Conservation (phyloP, 2,888 invertebrate genomes). For the Pachymerium ferrugineum region DNA sequence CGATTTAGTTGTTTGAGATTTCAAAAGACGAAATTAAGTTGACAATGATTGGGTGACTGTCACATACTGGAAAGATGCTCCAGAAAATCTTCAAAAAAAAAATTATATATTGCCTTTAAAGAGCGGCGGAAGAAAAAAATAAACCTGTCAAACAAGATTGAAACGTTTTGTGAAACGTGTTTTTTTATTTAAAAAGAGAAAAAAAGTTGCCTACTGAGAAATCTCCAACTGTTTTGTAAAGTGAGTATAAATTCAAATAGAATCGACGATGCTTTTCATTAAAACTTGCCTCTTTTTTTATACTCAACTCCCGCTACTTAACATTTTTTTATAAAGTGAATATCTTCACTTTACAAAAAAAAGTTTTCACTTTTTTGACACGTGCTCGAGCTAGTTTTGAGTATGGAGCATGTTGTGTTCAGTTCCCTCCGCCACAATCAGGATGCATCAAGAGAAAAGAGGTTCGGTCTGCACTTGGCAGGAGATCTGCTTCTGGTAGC, state of each 20-base stretch:
- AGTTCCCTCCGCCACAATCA: not conserved
- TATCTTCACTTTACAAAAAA: no score
- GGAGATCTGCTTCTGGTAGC: not conserved
- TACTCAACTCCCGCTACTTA: no score
- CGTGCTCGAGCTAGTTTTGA: not conserved
- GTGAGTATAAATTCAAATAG: not conserved
- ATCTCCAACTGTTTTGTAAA: not conserved
- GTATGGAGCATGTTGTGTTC: not conserved
- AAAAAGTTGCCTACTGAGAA: not conserved
- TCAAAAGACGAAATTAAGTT: no score
- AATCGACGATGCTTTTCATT: not conserved
- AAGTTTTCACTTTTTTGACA: no score
- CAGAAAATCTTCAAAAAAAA: no score
- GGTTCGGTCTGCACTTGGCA: not conserved
- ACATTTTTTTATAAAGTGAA: no score
- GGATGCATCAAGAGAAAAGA: slow-evolving; percentile 1
- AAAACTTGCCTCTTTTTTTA: not conserved
- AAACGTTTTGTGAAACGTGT: not conserved
- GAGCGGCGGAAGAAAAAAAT: no score
- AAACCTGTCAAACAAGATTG: not conserved
- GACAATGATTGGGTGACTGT: no score
- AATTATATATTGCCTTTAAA: no score
- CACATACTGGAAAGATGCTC: no score
- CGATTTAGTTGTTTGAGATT: no score
- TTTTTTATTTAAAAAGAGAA: no score